A percentile compares a stretch with the other conserved stretches of the same genome.
Conservation (phyloP, 1,140 invertebrate genomes). For the Zaprionus capensis region DNA sequence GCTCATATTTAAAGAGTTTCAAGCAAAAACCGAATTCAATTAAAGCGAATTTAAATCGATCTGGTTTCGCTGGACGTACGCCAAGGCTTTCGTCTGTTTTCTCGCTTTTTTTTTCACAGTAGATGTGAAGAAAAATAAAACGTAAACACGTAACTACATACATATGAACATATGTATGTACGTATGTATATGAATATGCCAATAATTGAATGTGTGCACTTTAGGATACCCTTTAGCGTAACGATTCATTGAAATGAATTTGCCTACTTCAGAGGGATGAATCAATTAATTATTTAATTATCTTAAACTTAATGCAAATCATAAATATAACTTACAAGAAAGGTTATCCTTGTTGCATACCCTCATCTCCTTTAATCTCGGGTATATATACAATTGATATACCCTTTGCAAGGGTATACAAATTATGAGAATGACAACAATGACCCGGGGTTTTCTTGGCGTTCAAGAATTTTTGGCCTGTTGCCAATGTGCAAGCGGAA, state of each 20-base stretch:
- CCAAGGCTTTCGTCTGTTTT: constrained; percentile 37
- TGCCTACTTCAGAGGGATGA: accelerated
- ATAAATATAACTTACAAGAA: no score
- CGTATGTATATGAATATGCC: neutral
- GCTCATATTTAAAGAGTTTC: constrained; percentile 54
- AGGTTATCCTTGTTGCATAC: no score
- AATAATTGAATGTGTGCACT: neutral
- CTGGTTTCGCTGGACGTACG: constrained; percentile 56
- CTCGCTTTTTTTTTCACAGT: constrained; percentile 17
- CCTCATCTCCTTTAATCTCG: no score
- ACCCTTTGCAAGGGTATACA: neutral
- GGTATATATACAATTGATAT: neutral
- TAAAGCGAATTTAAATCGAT: constrained; percentile 70
- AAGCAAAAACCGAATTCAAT: constrained; percentile 53
- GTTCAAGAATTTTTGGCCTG: constrained; percentile 57
- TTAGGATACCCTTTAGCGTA: constrained; percentile 7
- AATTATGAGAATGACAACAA: constrained; percentile 72
- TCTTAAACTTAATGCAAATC: no score
- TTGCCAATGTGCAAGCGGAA: constrained; percentile 54
- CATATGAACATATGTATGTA: neutral
- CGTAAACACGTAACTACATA: neutral
- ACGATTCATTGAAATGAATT: neutral
- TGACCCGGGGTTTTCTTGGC: constrained; percentile 65
- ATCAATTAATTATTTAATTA: no score
- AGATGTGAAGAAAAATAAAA: constrained; percentile 17